Percentiles rank a stretch among this genome's conserved stretches.
Conservation (phyloP, 2,888 invertebrate species). For the Campoletis raptor region DNA sequence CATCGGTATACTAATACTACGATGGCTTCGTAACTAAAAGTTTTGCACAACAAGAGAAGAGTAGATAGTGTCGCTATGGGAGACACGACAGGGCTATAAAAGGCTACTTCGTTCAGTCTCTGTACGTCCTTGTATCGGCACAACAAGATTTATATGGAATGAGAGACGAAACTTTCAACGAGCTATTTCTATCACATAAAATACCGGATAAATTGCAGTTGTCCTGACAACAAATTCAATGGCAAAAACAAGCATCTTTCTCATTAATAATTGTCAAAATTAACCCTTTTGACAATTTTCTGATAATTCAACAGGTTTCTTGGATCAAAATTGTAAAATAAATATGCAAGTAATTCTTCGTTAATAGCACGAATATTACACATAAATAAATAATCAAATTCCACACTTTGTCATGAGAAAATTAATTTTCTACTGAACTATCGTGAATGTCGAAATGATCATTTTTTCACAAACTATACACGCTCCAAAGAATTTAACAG, state of each 20-base stretch:
- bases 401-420: too few species aligned
- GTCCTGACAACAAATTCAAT: not conserved
- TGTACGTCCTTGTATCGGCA: conserved; percentile 17
- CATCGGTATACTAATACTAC: conserved; percentile 78
- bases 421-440: too few species aligned
- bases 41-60: conserved; percentile 58
- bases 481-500: too few species aligned
- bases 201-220: conserved; percentile 10
- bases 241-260: not conserved
- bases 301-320: too few species aligned
- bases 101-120: conserved; percentile 18
- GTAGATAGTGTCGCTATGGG: conserved; percentile 61
- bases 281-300: not conserved
- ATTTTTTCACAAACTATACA: too few species aligned
- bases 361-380: too few species aligned
- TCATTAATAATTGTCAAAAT: not conserved
- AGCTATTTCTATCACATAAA: conserved; percentile 20
- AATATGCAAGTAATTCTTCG: too few species aligned
- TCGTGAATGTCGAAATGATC: too few species aligned
- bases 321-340: too few species aligned
- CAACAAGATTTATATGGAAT: conserved; percentile 55
- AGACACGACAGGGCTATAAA: conserved; percentile 55
- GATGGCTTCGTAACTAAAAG: conserved; percentile 64
- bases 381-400: too few species aligned
- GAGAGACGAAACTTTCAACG: conserved; percentile 31